Evolutionary conservation across 2,888 invertebrate genomes (phyloP), one percentile per base, ranked within the genome.

Genomic region (Adineta ricciae): DNA sequence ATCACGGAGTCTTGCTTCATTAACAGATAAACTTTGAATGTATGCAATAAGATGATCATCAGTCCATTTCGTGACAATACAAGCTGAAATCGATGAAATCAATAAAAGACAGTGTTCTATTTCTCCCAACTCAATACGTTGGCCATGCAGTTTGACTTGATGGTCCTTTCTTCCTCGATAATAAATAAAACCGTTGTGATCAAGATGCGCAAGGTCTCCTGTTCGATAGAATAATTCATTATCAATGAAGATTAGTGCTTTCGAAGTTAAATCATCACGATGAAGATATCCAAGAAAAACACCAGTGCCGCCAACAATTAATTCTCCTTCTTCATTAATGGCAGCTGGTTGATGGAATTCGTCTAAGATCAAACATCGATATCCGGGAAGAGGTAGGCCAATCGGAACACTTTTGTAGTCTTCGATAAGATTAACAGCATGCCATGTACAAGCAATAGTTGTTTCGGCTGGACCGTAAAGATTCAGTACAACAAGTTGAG

Each of bases 71-170:
- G 24, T 64, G 2, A 64, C 56, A 64, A 64, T 27, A 64, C 56
- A 64, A 64, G 56, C 50, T 19, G 50, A 50, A 19, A 50, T 50
- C 2, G 50, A 50, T 50, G 50, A 46, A 19, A 50, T 52, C 36
- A 8, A 8, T 8, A 50, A 27, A 3, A 83, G 36, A 54, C 50
- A 54, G 27, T 27, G 50, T 54, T 83, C 83, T 8, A 83, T 83
- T 83, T 83, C 83, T 24, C 52, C 52, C 9, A 83, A 38, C 56
- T 83, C 83, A 38, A 83, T 83, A 14, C 83, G 50, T 21, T 52
- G 52, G 7, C 83, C 83, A 38, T 83, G 50, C 24, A 83, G 16
- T 54, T 83, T 83, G 9, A 83, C 24, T 38, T 83, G 83, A 54
- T 38, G 56, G 36, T 83, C 83, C 38, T 83, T 52, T 36, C 83